Evolutionary conservation across 2,113 vertebrate genomes (phyloP), one percentile per base, ranked within the genome.

Genomic region (Tyrannus savana): DNA sequence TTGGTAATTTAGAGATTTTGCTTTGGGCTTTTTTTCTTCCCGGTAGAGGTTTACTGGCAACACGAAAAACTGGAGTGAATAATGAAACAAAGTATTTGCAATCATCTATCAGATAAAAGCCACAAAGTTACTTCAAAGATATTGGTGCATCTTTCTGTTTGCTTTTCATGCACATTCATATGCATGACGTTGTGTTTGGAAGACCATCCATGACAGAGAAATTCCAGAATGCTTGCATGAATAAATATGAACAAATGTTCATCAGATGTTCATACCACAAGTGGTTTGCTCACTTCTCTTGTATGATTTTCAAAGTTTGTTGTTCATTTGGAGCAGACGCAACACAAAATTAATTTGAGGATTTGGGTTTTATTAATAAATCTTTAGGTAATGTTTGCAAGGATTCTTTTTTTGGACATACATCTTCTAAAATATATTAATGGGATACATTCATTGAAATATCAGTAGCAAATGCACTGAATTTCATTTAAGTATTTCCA

Each of bases 221-320:
- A 93, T 96, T 93, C 82, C 47, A 55, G 71, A 94, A 77, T 14
- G 17, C 39, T 52, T 80, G 17, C 67, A 67, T 88, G 87, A 95
- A 93, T 96, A 90, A 87, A 80, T 93, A 85, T 59, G 67, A 96
- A 59, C 79, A 94, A 96, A 91, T 93, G 91, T 71, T 91, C 84
- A 85, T 96, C 93, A 91, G 90, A 97, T 95, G 71, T 93, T 95
- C 53, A n/a, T 91, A 63, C 63, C n/a, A 35, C 41, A 47, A 90
- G 39, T 5, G 3, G 25, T 59, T 91, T 79, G 31, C 67, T 87
- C 6, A 14, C 23, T 88, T 66, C 55, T 91, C 82, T 50, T 81
- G 37, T 39, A 35, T 74, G 16, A 14, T 83, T 91, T 79, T 87
- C 69, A 93, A 87, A 85, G 33, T 27, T 76, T 52, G 13, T 25